These are phyloP conservation scores for Podotricha telesiphe DNA, from an alignment of 2,888 invertebrate species.

Conservation along the genomic window DNA sequence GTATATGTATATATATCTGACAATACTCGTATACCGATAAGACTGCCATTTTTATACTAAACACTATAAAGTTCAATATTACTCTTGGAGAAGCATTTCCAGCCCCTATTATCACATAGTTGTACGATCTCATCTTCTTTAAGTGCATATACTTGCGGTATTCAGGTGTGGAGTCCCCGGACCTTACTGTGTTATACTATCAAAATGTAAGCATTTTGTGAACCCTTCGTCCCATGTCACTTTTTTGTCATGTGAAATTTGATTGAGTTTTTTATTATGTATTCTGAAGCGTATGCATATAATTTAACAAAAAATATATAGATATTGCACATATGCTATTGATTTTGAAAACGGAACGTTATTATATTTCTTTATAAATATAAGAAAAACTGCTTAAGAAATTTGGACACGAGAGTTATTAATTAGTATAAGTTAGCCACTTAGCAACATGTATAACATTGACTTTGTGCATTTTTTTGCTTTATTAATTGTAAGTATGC, in stretches of 20 bases:
- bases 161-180: slow-evolving; percentile 11
- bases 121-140: slow-evolving; percentile 25
- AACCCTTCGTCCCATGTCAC: not conserved
- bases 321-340: too few species aligned
- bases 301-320: too few species aligned
- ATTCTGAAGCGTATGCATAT: not conserved
- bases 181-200: not conserved
- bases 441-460: too few species aligned
- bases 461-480: too few species aligned
- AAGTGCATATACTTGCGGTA: slow-evolving; percentile 26
- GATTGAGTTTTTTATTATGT: slow-evolving; percentile 9
- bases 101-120: slow-evolving; percentile 21
- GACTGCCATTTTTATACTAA: not conserved
- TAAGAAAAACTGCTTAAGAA: too few species aligned
- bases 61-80: not conserved
- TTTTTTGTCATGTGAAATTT: slow-evolving; percentile 5
- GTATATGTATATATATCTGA: not conserved
- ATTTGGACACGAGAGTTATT: too few species aligned
- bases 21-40: too few species aligned
- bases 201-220: slow-evolving; percentile 12
- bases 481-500: too few species aligned
- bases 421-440: too few species aligned
- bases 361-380: too few species aligned
- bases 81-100: not conserved
- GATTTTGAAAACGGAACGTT: too few species aligned